Conservation (phyloP, 2,113 vertebrate genomes). For the Poecile atricapillus region DNA sequence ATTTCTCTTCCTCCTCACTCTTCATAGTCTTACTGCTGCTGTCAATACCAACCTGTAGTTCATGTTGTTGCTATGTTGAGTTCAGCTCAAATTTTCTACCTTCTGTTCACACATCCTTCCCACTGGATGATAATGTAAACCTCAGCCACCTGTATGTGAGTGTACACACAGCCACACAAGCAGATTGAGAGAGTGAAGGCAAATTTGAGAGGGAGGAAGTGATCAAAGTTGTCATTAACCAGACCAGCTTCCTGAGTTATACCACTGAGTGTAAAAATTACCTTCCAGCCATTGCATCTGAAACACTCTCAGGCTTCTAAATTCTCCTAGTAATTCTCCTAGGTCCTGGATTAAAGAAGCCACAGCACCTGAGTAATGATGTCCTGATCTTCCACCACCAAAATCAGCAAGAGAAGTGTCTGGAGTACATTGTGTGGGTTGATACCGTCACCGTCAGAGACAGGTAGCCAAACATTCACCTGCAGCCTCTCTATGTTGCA, state of each 20-base stretch:
- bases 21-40: not conserved
- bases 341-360: not conserved
- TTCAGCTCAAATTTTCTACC: not conserved
- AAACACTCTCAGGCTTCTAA: not conserved
- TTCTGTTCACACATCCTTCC: not conserved
- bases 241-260: not conserved
- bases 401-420: not conserved
- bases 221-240: fast-evolving
- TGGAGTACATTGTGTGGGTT: not conserved
- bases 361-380: not conserved
- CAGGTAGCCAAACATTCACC: not conserved
- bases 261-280: not conserved
- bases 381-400: not conserved
- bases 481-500: not conserved
- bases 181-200: not conserved
- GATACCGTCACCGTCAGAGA: not conserved
- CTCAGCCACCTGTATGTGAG: not conserved
- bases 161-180: not conserved
- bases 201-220: not conserved
- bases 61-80: not conserved
- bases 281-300: not conserved
- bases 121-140: not conserved
- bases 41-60: not conserved
- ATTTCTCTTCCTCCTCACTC: not conserved
- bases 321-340: not conserved